These are phyloP conservation scores for Hermetia illucens DNA, from an alignment of 1,140 invertebrate genomes.

Conservation along the genomic window DNA sequence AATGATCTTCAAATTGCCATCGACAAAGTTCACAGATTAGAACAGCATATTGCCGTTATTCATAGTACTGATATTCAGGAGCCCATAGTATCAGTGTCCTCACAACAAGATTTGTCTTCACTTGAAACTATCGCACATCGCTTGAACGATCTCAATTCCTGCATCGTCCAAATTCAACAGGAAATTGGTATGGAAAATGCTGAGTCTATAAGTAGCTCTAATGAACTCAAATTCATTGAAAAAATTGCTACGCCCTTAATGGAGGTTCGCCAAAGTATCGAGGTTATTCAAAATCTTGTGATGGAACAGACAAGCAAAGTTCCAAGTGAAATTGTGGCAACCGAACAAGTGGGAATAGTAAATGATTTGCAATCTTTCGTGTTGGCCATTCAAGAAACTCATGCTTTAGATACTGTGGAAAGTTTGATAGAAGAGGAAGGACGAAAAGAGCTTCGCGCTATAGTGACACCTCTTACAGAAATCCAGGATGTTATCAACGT, in stretches of 20 bases:
- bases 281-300: background rate
- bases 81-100: constrained; percentile 12
- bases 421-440: constrained; percentile 5
- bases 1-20: constrained; percentile 22
- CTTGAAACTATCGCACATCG: background rate
- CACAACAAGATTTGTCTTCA: background rate
- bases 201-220: constrained; percentile 5
- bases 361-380: constrained; percentile 6
- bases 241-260: constrained; percentile 15
- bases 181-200: background rate
- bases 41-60: constrained; percentile 15
- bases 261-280: constrained; percentile 13
- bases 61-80: constrained; percentile 14
- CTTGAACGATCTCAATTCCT: background rate
- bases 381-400: constrained; percentile 8
- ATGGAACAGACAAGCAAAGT: background rate
- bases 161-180: background rate
- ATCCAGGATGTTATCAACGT: constrained; percentile 11
- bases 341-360: background rate
- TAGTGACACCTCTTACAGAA: constrained; percentile 9
- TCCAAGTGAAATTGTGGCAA: background rate
- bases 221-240: constrained; percentile 10
- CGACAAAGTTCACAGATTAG: constrained; percentile 17
- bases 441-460: constrained; percentile 2
- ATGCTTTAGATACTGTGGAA: constrained; percentile 9